Evolutionary conservation across 2,888 invertebrate species (phyloP), one percentile per base, ranked within the genome.

Genomic region (Plusia festucae): DNA sequence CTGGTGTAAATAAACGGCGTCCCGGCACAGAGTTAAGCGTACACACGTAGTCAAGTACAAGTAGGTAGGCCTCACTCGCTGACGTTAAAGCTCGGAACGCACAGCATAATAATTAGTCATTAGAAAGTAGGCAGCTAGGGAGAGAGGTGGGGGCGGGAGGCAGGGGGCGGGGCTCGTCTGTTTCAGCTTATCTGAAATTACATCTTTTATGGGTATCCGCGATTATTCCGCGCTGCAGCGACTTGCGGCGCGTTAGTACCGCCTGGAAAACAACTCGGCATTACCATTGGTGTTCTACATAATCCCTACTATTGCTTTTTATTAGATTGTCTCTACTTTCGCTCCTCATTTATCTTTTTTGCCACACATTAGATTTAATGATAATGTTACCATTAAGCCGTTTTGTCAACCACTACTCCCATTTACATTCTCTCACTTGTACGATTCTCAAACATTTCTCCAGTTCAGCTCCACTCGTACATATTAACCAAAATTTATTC

Each of bases 41-140:
- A n/a, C n/a, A n/a, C n/a, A n/a, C 83, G 82, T 83, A 84, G 82
- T 79, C 78, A 82, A 87, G 86, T 87, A 86, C 83, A 84, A 85
- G 88, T 88, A 88, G 87, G 89, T 90, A 90, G 89, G 88, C 86
- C 79, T 82, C 79, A 81, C 79, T 86, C 78, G 83, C 91, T 91
- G 91, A 93, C 91, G 92, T 89, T 92, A 90, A 93, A 92, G 93
- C 93, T 93, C 88, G 91, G 88, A 94, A 93, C 93, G 94, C 93
- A 94, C 93, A 93, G 94, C 94, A 95, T 95, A 95, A 95, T 95
- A 95, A 94, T 95, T 95, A 95, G 95, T 95, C 95, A 95, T 95
- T 95, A 95, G 95, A 94, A 94, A 94, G 94, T 94, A 93, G 94
- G 93, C 88, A 93, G 92, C 85, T 85, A 87, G 88, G 90, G 89